phyloP scores from a whole-genome alignment of 2,797 vertebrate genomes.

The Notolabrus celidotus region DNA sequence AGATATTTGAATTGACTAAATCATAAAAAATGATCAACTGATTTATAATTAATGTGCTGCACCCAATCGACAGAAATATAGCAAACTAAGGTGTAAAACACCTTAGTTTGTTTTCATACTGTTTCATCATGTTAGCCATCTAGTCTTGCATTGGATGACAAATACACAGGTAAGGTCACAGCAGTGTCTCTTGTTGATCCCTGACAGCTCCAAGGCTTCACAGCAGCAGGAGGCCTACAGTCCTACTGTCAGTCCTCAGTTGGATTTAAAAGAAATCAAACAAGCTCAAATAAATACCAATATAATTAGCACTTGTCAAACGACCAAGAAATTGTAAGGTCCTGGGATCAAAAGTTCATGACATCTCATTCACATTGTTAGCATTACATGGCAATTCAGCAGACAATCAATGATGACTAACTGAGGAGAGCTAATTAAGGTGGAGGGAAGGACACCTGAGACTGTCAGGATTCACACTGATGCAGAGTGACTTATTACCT shows the following conservation, averaged over 20 bases:
- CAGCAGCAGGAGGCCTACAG: slow-evolving; percentile 60
- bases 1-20: no score
- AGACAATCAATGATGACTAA: slow-evolving; percentile 30
- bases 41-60: no score
- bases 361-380: slow-evolving; percentile 44
- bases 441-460: slow-evolving; percentile 18
- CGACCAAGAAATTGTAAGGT: slow-evolving; percentile 34
- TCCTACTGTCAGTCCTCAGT: slow-evolving; percentile 35
- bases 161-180: neutral
- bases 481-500: neutral
- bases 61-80: no score
- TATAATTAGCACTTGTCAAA: slow-evolving; percentile 26
- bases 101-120: no score
- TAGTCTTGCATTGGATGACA: neutral
- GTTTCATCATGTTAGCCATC: no score
- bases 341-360: slow-evolving; percentile 49
- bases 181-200: slow-evolving; percentile 18
- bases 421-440: slow-evolving; percentile 31
- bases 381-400: slow-evolving; percentile 38
- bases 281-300: slow-evolving; percentile 25
- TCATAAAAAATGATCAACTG: no score
- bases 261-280: slow-evolving; percentile 48
- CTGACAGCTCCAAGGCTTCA: slow-evolving; percentile 26
- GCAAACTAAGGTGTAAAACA: no score
- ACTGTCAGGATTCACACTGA: neutral